phyloP scores from a whole-genome alignment of 2,888 invertebrate genomes.

The Mesochorus sp. region DNA sequence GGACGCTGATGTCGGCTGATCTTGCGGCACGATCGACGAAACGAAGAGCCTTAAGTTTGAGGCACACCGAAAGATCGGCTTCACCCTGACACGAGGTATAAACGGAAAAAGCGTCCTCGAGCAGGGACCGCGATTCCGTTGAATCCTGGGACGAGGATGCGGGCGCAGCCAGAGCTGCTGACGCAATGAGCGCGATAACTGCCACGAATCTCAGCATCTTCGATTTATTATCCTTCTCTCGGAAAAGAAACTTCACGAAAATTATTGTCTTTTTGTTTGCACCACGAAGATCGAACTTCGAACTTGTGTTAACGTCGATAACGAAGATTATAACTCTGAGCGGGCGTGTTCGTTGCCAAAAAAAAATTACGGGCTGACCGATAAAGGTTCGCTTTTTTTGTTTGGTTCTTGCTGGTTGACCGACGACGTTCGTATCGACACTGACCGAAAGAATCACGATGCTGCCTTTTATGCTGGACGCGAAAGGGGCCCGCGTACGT shows the following conservation, averaged over 20 bases:
- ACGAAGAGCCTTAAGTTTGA: conserved; percentile 90
- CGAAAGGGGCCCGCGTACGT: conserved; percentile 82
- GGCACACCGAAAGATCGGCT: conserved; percentile 87
- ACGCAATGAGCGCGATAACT: conserved; percentile 74
- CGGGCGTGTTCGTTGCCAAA: neutral
- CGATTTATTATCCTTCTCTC: conserved; percentile 57
- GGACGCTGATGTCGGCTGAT: conserved; percentile 82
- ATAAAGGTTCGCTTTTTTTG: conserved; percentile 12
- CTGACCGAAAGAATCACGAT: conserved; percentile 82
- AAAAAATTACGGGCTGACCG: conserved; percentile 43
- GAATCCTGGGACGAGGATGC: conserved; percentile 72
- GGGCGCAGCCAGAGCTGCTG: conserved; percentile 75
- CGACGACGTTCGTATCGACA: conserved; percentile 81
- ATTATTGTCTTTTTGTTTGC: conserved; percentile 24
- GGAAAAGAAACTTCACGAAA: conserved; percentile 56
- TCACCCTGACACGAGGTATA: conserved; percentile 85
- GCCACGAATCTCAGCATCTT: conserved; percentile 78
- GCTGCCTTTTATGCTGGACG: conserved; percentile 82
- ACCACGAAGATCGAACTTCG: conserved; percentile 62
- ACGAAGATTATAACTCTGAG: conserved; percentile 33
- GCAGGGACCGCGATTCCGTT: conserved; percentile 68
- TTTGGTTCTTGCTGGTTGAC: conserved; percentile 69
- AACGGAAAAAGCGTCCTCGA: conserved; percentile 78
- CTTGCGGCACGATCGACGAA: conserved; percentile 89
- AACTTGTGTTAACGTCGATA: conserved; percentile 47